Evolutionary conservation across 1,140 invertebrate species (phyloP), one percentile per base, ranked within the genome.

Genomic region (Diachasma alloeum): DNA sequence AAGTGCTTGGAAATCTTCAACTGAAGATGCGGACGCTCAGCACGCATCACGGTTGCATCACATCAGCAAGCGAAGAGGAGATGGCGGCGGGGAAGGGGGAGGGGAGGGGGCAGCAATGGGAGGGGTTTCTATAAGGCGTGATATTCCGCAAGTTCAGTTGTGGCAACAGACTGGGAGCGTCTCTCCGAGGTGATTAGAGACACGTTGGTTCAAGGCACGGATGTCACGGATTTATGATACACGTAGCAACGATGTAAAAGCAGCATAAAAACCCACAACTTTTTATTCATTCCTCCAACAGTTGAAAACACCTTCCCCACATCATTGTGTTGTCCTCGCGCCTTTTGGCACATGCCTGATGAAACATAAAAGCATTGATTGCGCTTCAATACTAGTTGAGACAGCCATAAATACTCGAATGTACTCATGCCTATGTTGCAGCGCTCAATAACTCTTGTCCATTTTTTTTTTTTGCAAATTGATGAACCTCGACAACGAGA

Each of bases 101-200:
- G 71, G 70, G 24, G 10, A 19, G 6, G 59, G 63, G 71, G 70
- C 72, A 72, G 53, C 69, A 74, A 56, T 76, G 73, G 72, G 44
- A 67, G 69, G 42, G 63, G 48, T 76, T 70, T 53, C 73, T 68
- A 56, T 69, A 63, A 46, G 39, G 70, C 31, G 48, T 56, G 48
- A 68, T 68, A 66, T 73, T 39, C 66, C 76, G 72, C 63, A 56
- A 31, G 63, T 70, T 63, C 66, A 44, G 69, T 73, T 73, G 59
- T 72, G 66, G 78, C 75, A 79, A 79, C 70, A 74, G 75, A 76
- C 78, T 79, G 78, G 78, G 75, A 79, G 78, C 78, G 78, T 79
- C 78, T 59, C 42, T 46, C 19, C 24, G 17, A 68, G 71, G 75
- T 79, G 78, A 76, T 76, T 76, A 76, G 75, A 79, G 68, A n/a